Base-by-base conservation (phyloP, 1,140 invertebrate genomes). In the Atta texana region DNA sequence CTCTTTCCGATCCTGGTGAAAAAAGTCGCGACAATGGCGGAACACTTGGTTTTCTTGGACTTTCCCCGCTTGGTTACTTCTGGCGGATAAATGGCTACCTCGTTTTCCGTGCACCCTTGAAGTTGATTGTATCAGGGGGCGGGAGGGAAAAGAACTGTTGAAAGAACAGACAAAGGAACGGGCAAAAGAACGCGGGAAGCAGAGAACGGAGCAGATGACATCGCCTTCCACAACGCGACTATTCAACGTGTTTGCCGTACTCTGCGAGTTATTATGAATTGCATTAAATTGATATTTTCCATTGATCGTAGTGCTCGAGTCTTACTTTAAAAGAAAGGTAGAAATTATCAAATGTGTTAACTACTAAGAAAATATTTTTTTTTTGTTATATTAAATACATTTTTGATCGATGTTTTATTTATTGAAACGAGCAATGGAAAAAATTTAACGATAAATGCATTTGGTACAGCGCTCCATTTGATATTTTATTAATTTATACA, bases 41-140 rank as follows among this genome's bases (percentile, higher is more conserved):
- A 57, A 61, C 77, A 74, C 61, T 71, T 71, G 88, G 89, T 91
- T 91, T 91, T 91, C 89, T 91, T 90, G 89, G 89, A 90, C 89
- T 90, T 90, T 90, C 89, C 76, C 89, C 76, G 89, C 76, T 91
- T 86, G 89, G 89, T 91, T 90, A 88, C 81, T 91, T 76, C 78
- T 82, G 69, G 86, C 82, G 89, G 82, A 91, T 91, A 91, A 91
- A 91, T 91, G 89, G 89, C 89, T 90, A 90, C 89, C 89, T 90
- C 89, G 89, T 86, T 91, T 91, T 72, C 69, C 72, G 81, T 86
- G 90, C 89, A 82, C 86, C 89, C 89, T 91, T 86, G 61, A 91
- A 90, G 89, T 88, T 91, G 89, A 91, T 91, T 91, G 89, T 91
- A 86, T 86, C 87, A 78, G 87, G 57, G 88, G 76, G 24, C 10